These are phyloP conservation scores for Acleris holmiana DNA, from an alignment of 2,888 invertebrate genomes.

Conservation along the genomic window DNA sequence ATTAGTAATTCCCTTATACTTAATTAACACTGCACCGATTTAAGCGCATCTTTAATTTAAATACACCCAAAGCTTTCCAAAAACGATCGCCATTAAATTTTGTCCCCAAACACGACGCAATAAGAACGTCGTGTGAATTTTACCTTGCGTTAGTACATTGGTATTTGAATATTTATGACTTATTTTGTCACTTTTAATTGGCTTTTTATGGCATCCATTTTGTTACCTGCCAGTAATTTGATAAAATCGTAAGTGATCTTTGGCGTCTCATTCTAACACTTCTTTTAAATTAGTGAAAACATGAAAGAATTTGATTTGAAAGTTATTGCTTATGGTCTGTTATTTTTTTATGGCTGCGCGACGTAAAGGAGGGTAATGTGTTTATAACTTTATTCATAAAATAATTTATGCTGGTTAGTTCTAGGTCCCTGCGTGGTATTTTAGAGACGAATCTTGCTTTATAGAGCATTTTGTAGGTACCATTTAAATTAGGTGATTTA, in stretches of 20 bases:
- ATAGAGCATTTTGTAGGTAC: too few relatives aligned
- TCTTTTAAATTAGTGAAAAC: not conserved
- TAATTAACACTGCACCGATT: conserved; percentile 7
- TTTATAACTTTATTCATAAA: too few relatives aligned
- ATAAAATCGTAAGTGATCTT: conserved; percentile 42
- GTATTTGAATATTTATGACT: conserved; percentile 47
- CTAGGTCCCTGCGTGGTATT: too few relatives aligned
- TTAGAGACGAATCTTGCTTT: too few relatives aligned
- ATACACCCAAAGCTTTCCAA: not conserved
- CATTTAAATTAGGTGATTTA: too few relatives aligned
- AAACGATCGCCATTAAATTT: conserved; percentile 7
- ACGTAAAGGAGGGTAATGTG: too few relatives aligned
- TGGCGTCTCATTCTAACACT: conserved; percentile 14
- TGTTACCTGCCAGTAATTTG: conserved; percentile 45
- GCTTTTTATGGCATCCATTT: conserved; percentile 41
- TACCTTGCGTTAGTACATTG: not conserved
- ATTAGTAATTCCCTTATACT: conserved; percentile 10
- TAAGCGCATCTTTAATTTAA: conserved; percentile 16
- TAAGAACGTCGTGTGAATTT: conserved; percentile 1
- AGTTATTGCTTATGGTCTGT: too few relatives aligned
- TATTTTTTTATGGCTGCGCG: too few relatives aligned
- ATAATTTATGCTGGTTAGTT: too few relatives aligned
- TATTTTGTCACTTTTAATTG: conserved; percentile 51
- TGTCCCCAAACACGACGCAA: not conserved
- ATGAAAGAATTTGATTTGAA: too few relatives aligned